phyloP scores from a whole-genome alignment of 2,113 vertebrate species.

The Gulo gulo region DNA sequence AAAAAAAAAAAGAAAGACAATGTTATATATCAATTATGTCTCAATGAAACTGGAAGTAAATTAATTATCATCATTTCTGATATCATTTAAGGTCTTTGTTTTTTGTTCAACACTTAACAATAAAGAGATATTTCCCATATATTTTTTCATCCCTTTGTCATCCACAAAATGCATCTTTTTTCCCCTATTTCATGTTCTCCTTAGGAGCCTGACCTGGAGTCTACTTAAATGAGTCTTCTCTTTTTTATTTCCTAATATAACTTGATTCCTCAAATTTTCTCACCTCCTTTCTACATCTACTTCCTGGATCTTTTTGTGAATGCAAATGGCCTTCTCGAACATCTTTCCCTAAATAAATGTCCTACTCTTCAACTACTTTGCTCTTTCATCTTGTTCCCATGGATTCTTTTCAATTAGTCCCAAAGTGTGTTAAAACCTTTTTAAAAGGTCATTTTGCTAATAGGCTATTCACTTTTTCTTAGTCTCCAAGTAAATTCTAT shows the following conservation, averaged over 20 bases:
- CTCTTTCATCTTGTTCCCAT: background rate
- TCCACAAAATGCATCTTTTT: background rate
- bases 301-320: background rate
- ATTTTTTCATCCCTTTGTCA: background rate
- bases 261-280: background rate
- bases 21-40: background rate
- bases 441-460: background rate
- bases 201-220: background rate
- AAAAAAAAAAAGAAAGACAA: background rate
- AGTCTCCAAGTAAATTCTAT: background rate
- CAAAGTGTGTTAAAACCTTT: background rate
- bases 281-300: background rate
- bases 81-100: background rate
- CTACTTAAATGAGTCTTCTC: background rate
- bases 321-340: background rate
- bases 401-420: constrained; percentile 22
- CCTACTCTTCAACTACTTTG: background rate
- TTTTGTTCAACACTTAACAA: background rate
- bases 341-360: background rate
- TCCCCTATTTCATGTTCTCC: background rate
- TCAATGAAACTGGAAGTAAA: background rate
- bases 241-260: background rate
- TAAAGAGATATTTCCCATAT: background rate
- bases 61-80: background rate
- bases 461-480: background rate